Conservation (phyloP, 1,140 invertebrate genomes). For the Armadillidium nasatum region DNA sequence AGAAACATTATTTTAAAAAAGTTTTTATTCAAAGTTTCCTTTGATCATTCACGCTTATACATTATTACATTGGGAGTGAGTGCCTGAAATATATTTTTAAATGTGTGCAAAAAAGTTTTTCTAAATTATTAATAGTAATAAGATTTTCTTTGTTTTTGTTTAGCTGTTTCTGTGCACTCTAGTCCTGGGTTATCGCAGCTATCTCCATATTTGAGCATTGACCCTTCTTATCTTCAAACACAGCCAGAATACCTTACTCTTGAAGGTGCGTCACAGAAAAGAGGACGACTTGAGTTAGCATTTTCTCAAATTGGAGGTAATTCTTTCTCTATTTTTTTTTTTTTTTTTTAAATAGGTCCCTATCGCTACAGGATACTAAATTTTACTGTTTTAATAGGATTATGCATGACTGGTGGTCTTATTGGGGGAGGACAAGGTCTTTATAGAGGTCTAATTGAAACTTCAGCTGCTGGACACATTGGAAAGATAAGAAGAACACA, state of each 20-base stretch:
- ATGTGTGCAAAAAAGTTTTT: too few species aligned
- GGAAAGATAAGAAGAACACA: slow-evolving; percentile 82
- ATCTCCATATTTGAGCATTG: slow-evolving; percentile 89
- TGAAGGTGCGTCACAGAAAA: slow-evolving; percentile 72
- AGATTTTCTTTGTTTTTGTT: neutral
- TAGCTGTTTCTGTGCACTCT: neutral
- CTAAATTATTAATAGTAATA: too few species aligned
- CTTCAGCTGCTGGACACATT: slow-evolving; percentile 72
- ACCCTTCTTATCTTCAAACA: slow-evolving; percentile 72
- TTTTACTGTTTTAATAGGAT: too few species aligned
- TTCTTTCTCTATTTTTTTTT: too few species aligned
- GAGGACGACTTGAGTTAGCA: slow-evolving; percentile 80
- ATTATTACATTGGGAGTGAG: too few species aligned
- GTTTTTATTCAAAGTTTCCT: too few species aligned
- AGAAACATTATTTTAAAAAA: too few species aligned
- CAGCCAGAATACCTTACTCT: slow-evolving; percentile 91
- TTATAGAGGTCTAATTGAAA: slow-evolving; percentile 79
- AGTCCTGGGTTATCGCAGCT: slow-evolving; percentile 50
- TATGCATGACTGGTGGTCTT: slow-evolving; percentile 73
- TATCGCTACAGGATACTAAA: too few species aligned
- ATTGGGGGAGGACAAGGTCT: slow-evolving; percentile 78
- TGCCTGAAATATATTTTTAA: too few species aligned
- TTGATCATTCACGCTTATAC: too few species aligned
- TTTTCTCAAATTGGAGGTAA: slow-evolving; percentile 85
- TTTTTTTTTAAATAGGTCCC: too few species aligned